A percentile compares a stretch with the other conserved stretches of the same genome.
Evolutionary conservation across 2,797 vertebrate species (phyloP).

Genomic region (Alosa sapidissima): DNA sequence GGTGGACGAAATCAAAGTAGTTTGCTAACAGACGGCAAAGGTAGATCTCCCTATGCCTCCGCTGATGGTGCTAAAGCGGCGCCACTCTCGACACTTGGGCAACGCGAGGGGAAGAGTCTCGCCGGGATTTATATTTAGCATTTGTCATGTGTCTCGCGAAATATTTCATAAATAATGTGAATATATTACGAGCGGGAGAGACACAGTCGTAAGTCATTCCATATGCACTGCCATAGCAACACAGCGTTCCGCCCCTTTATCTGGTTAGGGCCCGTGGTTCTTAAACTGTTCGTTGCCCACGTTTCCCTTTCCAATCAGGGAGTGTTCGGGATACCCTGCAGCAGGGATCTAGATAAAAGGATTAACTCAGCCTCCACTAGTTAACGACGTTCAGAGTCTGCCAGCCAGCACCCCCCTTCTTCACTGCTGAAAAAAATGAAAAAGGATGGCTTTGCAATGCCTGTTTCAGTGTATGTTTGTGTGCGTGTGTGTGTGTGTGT

Average conservation of each 20-base stretch:
- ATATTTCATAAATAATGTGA: constrained; percentile 83
- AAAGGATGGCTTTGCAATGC: constrained; percentile 74
- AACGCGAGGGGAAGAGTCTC: constrained; percentile 68
- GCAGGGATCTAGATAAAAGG: constrained; percentile 83
- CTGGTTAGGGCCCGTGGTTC: constrained; percentile 75
- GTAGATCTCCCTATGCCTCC: constrained; percentile 64
- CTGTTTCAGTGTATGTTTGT: constrained; percentile 61
- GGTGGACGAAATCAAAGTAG: constrained; percentile 64
- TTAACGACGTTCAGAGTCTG: constrained; percentile 78
- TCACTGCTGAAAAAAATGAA: constrained; percentile 61
- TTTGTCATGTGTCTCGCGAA: constrained; percentile 81
- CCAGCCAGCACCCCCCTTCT: constrained; percentile 66
- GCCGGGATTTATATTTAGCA: constrained; percentile 81
- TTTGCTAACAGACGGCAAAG: constrained; percentile 72
- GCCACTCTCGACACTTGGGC: constrained; percentile 62
- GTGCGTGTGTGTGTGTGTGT: constrained; percentile 7
- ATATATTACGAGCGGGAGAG: constrained; percentile 70
- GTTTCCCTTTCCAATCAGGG: constrained; percentile 80
- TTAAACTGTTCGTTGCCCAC: constrained; percentile 80
- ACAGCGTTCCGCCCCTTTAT: constrained; percentile 79
- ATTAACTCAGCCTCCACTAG: constrained; percentile 83
- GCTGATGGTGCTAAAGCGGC: constrained; percentile 53
- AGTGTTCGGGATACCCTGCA: constrained; percentile 82
- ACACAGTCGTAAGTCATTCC: constrained; percentile 74
- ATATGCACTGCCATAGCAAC: constrained; percentile 79